A percentile compares a stretch with the other conserved stretches of the same genome.
Evolutionary conservation across 2,113 vertebrate genomes (phyloP).

Genomic region (Campylomormyrus tamandua): DNA sequence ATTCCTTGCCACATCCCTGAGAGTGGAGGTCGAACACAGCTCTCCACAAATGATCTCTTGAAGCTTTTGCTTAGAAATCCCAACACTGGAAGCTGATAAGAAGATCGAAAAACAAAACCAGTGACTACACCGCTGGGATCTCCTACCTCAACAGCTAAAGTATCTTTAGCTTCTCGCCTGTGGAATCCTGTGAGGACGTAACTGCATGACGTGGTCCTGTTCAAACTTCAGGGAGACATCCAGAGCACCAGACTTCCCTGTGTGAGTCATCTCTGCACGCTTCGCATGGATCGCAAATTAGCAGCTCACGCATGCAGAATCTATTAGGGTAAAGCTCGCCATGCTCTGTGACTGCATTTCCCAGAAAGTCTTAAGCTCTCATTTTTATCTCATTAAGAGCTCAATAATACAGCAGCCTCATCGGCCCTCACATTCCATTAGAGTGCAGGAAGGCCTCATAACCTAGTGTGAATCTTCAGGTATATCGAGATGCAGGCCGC

Average conservation of each 20-base stretch:
- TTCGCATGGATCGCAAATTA: neutral
- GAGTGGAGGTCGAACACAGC: neutral
- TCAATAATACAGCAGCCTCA: neutral
- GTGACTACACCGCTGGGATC: neutral
- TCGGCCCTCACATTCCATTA: neutral
- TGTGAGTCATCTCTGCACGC: neutral
- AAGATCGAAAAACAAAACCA: neutral
- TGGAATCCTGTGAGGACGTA: neutral
- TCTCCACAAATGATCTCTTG: neutral
- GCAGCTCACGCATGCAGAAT: neutral
- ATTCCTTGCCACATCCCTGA: neutral
- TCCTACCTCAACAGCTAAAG: neutral
- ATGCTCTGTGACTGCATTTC: neutral
- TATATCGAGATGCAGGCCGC: neutral
- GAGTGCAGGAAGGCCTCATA: neutral
- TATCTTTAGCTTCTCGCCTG: neutral
- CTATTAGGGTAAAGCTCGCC: neutral
- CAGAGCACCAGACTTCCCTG: neutral
- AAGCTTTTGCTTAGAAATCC: neutral
- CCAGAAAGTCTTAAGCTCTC: neutral
- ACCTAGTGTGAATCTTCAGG: neutral
- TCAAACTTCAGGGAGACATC: neutral
- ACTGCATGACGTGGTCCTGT: neutral
- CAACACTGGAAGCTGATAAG: neutral
- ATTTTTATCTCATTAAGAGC: neutral